Evolutionary conservation across 2,797 vertebrate species (phyloP), one percentile per base, ranked within the genome.

Genomic region (Neostethus bicornis): DNA sequence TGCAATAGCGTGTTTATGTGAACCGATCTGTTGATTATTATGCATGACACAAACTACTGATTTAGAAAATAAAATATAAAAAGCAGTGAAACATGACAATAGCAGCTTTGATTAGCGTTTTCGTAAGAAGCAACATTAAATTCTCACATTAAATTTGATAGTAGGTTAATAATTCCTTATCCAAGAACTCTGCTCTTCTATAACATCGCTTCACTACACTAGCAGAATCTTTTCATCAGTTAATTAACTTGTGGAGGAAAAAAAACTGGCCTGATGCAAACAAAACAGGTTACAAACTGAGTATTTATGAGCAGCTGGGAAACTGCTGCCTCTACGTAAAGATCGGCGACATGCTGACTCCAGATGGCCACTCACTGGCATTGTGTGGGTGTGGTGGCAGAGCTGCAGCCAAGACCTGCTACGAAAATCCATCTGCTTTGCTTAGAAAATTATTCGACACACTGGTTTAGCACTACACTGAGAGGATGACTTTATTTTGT

Each of bases 341-440:
- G 52, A 68, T 32, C 10, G 21, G 61, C 5, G 1, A 55, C 66
- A 54, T 4, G 57, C 42, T n/a, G 21, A 65, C 69, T 70, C 84
- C 86, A 87, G 85, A 84, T 83, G 82, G 85, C 59, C 1, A 44
- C 65, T 78, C 66, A 63, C 76, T 46, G 50, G 53, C 54, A 62
- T 67, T 54, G 59, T 38, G 57, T 61, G 47, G 42, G 37, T 24
- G 25, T 43, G 68, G 53, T 44, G 61, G 39, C 34, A 50, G 61
- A 63, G 66, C 65, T 26, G 67, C 49, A 52, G 72, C 49, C 58
- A 34, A n/a, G 73, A 71, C 47, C 52, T 61, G 74, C 38, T 12
- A 51, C 52, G 47, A 41, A 81, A 71, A 70, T 61, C 79, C 81
- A 87, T 83, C 82, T 89, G 85, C 53, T 54, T 54, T 17, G 57